These are phyloP conservation scores for Calcarius lapponicus DNA, from an alignment of 2,797 vertebrate species.

Conservation along the genomic window DNA sequence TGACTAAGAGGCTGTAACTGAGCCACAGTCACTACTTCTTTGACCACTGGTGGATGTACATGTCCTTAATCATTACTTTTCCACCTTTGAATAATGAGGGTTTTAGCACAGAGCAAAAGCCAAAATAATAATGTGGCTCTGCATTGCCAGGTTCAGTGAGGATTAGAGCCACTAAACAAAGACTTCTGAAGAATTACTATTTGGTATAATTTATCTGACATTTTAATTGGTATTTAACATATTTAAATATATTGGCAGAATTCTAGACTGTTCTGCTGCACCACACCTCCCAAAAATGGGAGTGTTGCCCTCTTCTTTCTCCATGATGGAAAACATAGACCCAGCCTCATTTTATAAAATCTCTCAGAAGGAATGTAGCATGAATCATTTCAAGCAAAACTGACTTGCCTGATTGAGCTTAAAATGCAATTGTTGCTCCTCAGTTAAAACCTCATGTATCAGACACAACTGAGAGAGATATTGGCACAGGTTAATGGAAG, in stretches of 20 bases:
- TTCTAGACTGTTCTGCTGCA: slow-evolving; percentile 2
- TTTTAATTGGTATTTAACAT: slow-evolving; percentile 61
- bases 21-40: background rate
- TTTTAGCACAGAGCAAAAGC: slow-evolving; percentile 16
- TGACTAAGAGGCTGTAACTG: background rate
- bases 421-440: background rate
- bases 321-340: background rate
- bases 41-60: background rate
- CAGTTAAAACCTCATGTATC: background rate
- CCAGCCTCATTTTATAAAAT: background rate
- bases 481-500: background rate
- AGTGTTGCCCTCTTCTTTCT: background rate
- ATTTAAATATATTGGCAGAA: slow-evolving; percentile 32
- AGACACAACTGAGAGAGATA: background rate
- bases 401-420: background rate
- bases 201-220: slow-evolving; percentile 33
- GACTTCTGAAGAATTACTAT: slow-evolving; percentile 50
- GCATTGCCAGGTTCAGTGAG: slow-evolving; percentile 28
- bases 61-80: background rate
- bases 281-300: background rate
- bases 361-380: background rate
- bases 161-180: slow-evolving; percentile 55
- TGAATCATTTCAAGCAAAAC: background rate
- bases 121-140: background rate
- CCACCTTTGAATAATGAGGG: background rate